A percentile compares a stretch with the other conserved stretches of the same genome.
Conservation (phyloP, 1,140 invertebrate genomes). For the Drosophila miranda region DNA sequence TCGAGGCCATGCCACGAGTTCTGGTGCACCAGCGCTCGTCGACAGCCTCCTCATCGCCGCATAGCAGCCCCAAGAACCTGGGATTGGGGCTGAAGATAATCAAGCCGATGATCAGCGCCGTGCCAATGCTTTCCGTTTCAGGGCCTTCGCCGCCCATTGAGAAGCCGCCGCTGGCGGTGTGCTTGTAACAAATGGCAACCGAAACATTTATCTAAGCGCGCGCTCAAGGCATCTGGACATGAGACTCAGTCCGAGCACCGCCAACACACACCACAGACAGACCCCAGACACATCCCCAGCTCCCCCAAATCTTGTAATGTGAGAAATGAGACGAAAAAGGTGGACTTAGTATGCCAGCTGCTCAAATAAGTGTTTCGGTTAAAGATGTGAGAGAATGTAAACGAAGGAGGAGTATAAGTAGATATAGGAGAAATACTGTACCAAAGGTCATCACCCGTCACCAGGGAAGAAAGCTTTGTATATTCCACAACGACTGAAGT, state of each 20-base stretch:
- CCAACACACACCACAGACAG: constrained; percentile 12
- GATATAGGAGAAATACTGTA: constrained; percentile 34
- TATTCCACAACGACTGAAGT: constrained; percentile 80
- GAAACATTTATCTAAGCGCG: constrained; percentile 82
- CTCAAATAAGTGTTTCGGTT: constrained; percentile 80
- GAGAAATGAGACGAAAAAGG: constrained; percentile 23
- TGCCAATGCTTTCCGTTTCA: constrained; percentile 89
- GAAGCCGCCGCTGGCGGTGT: constrained; percentile 82
- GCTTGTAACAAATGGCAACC: constrained; percentile 82
- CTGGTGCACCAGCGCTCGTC: constrained; percentile 83
- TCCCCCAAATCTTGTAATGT: constrained; percentile 13
- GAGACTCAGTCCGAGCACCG: constrained; percentile 22
- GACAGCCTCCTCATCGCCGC: constrained; percentile 83
- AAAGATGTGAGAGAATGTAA: constrained; percentile 13
- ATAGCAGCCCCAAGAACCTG: constrained; percentile 74
- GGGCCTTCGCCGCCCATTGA: constrained; percentile 90
- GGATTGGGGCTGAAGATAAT: constrained; percentile 73
- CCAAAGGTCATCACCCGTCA: constrained; percentile 42
- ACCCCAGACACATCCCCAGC: constrained; percentile 14
- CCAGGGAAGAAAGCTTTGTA: constrained; percentile 68
- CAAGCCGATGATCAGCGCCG: constrained; percentile 86
- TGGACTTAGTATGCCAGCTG: constrained; percentile 69
- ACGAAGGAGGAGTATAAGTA: constrained; percentile 31
- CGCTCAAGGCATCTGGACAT: constrained; percentile 66
- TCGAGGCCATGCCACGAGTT: constrained; percentile 83